Base-by-base conservation (phyloP, 1,140 invertebrate species). In the Cyrtorhinus lividipennis region DNA sequence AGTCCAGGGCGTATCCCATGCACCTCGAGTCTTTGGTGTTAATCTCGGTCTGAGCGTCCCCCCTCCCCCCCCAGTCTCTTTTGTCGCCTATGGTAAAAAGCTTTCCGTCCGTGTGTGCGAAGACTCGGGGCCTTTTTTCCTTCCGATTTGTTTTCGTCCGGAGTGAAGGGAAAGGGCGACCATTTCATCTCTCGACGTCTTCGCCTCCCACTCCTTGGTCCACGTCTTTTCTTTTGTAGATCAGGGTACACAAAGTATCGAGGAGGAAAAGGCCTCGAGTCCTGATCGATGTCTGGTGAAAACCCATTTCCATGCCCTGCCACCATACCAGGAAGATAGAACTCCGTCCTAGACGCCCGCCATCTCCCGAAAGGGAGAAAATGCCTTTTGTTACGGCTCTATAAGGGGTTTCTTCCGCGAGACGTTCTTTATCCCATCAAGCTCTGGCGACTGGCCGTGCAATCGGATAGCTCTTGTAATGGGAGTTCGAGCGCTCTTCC, bases 71-170 rank as follows among this genome's bases (percentile, higher is more conserved):
- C 12, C 8, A 20, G 12, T 20, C 48, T 10, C 48, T 20, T 53
- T 53, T 53, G 8, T 53, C 8, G 8, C 48, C 48, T 53, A 53
- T 20, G 48, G n/a, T 44, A 44, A 22, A 53, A 53, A 10, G 10
- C 20, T 53, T 53, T 22, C 10, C 18, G 48, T 12, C 8, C 38
- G 38, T n/a, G n/a, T n/a, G n/a, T n/a, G n/a, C n/a, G n/a, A n/a
- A n/a, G n/a, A n/a, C 15, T 38, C 30, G 15, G 15, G 30, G 30
- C 48, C 20, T 53, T 53, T 20, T 22, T 12, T 12, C 12, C 48
- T 10, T 53, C 20, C 48, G 48, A 53, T 53, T 53, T 53, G 48
- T 53, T 53, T 53, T 53, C 48, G 48, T 53, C 48, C 48, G 48
- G 38, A 10, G 8, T 44, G 8, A 44, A n/a, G n/a, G 8, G 38